Base-by-base conservation (phyloP, 2,888 invertebrate species). In the Strigamia crassipes region DNA sequence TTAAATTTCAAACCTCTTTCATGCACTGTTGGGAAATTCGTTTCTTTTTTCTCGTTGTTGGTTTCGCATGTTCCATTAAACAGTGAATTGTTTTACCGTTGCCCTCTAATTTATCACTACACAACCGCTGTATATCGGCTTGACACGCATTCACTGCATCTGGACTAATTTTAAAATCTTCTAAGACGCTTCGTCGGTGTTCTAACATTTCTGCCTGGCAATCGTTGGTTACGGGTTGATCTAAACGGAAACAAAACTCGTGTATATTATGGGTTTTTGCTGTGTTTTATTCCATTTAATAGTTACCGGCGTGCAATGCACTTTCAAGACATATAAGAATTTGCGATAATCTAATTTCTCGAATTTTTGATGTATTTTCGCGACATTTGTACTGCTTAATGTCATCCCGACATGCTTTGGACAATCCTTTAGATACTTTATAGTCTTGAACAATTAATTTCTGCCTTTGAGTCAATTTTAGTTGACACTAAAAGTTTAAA, bases 141-240 rank as follows among this genome's bases (percentile, higher is more conserved):
- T 94, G 92, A 89, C 99, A 99, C 81, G 92, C 91, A 85, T 93
- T 92, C 83, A 98, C 94, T 83, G 99, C 91, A 88, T 98, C 97
- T 6, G 99, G 99, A 12, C 96, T 96, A 21, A 99, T 90, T 85
- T 94, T 92, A 87, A 94, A 98, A 88, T 99, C 97, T 86, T 95
- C 94, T 93, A 99, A 93, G 18, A 99, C 90, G 89, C 94, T 93
- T 87, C 93, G 93, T 23, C 99, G 91, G 87, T 99, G 96, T 86
- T 96, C 95, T 84, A 92, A 91, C 92, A 99, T 94, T 90, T 99
- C 97, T 23, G 91, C 91, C 81, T 93, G 91, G 87, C 99, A 99
- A 85, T 94, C 94, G 0, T 91, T 89, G 15, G 92, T 91, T 18
- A 96, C 89, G 87, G 92, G 93, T 81, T 92, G 86, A 15, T 87